A percentile compares a stretch with the other conserved stretches of the same genome.
Evolutionary conservation across 2,113 vertebrate species (phyloP).

Genomic region (Alaudala cheleensis): DNA sequence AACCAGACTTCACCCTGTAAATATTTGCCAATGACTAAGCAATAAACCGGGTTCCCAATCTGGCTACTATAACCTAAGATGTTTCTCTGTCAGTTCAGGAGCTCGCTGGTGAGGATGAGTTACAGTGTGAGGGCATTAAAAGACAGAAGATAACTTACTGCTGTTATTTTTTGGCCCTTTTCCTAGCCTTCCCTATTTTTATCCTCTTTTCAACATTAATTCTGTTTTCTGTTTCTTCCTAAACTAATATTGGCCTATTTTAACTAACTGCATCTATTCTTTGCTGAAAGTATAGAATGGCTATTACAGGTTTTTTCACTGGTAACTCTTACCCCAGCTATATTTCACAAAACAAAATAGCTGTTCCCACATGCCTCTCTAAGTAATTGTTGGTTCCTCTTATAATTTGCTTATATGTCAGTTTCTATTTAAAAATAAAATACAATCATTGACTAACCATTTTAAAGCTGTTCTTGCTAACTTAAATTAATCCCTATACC

Average conservation of each 20-base stretch:
- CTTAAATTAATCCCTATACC: constrained; percentile 44
- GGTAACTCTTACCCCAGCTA: neutral
- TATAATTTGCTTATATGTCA: constrained; percentile 25
- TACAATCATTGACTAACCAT: constrained; percentile 49
- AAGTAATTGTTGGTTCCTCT: constrained; percentile 12
- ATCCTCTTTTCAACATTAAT: neutral
- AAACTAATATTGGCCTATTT: neutral
- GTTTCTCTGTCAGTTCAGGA: neutral
- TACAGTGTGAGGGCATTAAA: neutral
- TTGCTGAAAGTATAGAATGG: neutral
- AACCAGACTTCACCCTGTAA: neutral
- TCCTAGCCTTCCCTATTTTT: neutral
- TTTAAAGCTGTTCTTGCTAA: constrained; percentile 41
- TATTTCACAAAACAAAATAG: neutral
- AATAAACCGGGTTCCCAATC: neutral
- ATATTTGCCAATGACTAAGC: neutral
- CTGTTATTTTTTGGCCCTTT: neutral
- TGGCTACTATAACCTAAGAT: neutral
- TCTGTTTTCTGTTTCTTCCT: neutral
- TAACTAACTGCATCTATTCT: neutral
- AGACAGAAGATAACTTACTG: neutral
- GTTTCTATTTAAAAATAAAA: constrained; percentile 52
- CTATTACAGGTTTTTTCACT: neutral
- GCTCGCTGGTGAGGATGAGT: neutral
- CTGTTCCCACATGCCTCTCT: neutral